These are phyloP conservation scores for Dysmachus trigonus DNA, from an alignment of 2,888 invertebrate genomes.

Conservation along the genomic window DNA sequence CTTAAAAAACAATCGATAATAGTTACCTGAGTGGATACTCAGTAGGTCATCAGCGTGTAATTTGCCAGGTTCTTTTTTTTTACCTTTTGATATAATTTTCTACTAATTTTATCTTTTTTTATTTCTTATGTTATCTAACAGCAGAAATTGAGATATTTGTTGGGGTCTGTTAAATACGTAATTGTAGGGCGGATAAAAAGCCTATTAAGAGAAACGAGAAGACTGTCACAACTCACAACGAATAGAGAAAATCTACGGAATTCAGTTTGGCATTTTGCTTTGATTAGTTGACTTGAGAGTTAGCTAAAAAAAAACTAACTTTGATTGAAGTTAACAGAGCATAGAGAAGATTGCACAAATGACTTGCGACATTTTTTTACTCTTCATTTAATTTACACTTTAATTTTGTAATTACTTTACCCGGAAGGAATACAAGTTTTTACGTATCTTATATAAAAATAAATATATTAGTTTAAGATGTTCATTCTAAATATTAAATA, in stretches of 20 bases:
- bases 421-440: background rate
- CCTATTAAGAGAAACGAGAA: background rate
- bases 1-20: background rate
- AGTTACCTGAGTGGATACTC: background rate
- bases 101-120: background rate
- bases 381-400: background rate
- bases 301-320: background rate
- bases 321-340: background rate
- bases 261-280: background rate
- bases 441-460: background rate
- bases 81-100: background rate
- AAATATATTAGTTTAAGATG: background rate
- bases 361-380: background rate
- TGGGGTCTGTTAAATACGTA: background rate
- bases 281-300: background rate
- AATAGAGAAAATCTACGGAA: background rate
- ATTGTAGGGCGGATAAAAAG: background rate
- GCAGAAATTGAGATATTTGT: background rate
- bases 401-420: background rate
- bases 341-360: background rate
- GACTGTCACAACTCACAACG: background rate
- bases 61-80: background rate
- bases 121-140: background rate
- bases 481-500: too few species aligned
- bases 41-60: background rate